phyloP scores from a whole-genome alignment of 2,113 vertebrate species.

The Pycnonotus jocosus region DNA sequence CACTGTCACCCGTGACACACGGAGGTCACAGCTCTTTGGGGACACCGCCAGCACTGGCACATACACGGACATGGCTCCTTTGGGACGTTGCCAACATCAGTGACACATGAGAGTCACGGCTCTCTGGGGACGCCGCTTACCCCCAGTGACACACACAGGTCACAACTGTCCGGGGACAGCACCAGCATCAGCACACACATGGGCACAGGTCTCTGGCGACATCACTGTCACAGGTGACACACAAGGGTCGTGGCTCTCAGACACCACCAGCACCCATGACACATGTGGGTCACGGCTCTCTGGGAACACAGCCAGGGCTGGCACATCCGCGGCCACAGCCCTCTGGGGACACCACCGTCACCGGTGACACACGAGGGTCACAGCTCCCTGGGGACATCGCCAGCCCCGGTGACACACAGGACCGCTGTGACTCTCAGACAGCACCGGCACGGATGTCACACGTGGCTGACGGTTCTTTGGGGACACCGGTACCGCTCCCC shows the following conservation, averaged over 20 bases:
- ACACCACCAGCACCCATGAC: background rate
- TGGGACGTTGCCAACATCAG: background rate
- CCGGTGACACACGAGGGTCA: background rate
- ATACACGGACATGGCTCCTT: background rate
- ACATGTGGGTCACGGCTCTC: background rate
- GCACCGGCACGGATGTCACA: background rate
- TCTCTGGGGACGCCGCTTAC: background rate
- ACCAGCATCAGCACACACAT: background rate
- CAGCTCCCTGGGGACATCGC: background rate
- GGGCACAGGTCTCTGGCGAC: background rate
- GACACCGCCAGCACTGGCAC: background rate
- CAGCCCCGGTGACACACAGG: background rate
- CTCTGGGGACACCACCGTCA: background rate
- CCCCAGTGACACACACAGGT: background rate
- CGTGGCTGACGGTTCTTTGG: background rate
- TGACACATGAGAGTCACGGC: background rate
- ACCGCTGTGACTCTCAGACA: background rate
- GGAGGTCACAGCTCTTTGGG: background rate
- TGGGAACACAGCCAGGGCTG: background rate
- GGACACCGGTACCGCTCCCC: background rate
- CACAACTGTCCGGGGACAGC: background rate
- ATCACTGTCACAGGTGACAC: background rate
- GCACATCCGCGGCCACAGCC: background rate
- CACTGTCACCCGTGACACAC: fast-evolving
- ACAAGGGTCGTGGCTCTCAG: background rate